Evolutionary conservation across 2,797 vertebrate genomes (phyloP).

Genomic region (Chanos chanos): DNA sequence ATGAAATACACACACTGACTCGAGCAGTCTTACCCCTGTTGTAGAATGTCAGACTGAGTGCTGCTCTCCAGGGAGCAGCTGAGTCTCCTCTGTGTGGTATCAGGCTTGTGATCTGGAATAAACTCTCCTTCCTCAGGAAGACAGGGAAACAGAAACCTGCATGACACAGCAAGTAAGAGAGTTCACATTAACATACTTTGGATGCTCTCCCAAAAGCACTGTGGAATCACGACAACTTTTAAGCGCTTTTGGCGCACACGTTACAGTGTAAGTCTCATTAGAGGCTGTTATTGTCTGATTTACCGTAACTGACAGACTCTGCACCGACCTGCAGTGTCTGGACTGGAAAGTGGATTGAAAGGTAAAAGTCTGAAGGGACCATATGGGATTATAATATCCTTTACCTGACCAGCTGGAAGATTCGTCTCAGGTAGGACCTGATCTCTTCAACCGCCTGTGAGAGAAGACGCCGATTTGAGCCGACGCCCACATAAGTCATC

Average conservation of each 20-base stretch:
- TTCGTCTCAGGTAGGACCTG: slow-evolving; percentile 78
- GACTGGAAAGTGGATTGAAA: not conserved
- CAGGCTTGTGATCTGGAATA: slow-evolving; percentile 66
- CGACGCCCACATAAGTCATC: slow-evolving; percentile 84
- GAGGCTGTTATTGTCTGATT: no score
- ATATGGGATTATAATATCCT: no score
- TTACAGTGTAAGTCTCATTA: no score
- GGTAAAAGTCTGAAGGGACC: not conserved
- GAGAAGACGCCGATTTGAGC: slow-evolving; percentile 76
- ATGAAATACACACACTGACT: not conserved
- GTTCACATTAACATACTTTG: no score
- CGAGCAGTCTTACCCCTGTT: slow-evolving; percentile 67
- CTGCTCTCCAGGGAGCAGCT: slow-evolving; percentile 60
- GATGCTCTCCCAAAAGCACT: no score
- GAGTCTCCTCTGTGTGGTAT: slow-evolving; percentile 58
- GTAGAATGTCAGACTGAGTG: slow-evolving; percentile 63
- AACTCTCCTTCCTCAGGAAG: slow-evolving; percentile 83
- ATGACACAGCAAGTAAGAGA: not conserved
- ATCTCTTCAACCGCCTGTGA: slow-evolving; percentile 82
- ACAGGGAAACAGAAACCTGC: slow-evolving; percentile 83
- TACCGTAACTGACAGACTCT: no score
- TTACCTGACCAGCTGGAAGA: slow-evolving; percentile 80
- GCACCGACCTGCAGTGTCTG: no score
- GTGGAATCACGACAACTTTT: no score
- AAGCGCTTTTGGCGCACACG: no score